phyloP scores from a whole-genome alignment of 2,888 invertebrate genomes.

The Eupsilia transversa region DNA sequence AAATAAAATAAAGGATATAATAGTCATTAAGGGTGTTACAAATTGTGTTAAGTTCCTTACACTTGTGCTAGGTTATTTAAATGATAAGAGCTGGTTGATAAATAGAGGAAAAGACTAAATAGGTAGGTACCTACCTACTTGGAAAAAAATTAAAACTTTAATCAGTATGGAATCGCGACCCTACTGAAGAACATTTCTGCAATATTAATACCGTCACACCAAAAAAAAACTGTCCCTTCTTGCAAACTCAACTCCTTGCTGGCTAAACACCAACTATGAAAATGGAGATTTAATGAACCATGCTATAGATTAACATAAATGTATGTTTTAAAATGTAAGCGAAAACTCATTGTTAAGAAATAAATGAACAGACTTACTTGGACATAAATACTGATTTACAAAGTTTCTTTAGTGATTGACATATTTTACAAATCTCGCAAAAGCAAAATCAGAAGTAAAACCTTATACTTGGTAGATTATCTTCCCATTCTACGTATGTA shows the following conservation, averaged over 20 bases:
- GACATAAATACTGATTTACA: too few relatives aligned
- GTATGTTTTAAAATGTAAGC: not conserved
- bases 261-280: not conserved
- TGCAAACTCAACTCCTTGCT: not conserved
- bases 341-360: too few relatives aligned
- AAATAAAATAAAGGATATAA: too few relatives aligned
- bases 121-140: too few relatives aligned
- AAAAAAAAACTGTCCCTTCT: not conserved
- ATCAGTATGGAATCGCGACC: not conserved
- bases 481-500: slow-evolving; percentile 7
- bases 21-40: too few relatives aligned
- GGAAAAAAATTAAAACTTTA: not conserved
- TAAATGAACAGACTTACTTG: not conserved
- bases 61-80: too few relatives aligned
- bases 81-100: too few relatives aligned
- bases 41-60: too few relatives aligned
- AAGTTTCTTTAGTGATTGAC: too few relatives aligned
- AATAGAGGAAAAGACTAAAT: too few relatives aligned
- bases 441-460: not conserved
- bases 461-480: slow-evolving; percentile 22
- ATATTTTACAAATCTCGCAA: not conserved
- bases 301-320: too few relatives aligned
- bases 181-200: not conserved
- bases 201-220: not conserved
- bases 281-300: not conserved